phyloP scores from a whole-genome alignment of 1,140 invertebrate species.

The Euschistus heros region DNA sequence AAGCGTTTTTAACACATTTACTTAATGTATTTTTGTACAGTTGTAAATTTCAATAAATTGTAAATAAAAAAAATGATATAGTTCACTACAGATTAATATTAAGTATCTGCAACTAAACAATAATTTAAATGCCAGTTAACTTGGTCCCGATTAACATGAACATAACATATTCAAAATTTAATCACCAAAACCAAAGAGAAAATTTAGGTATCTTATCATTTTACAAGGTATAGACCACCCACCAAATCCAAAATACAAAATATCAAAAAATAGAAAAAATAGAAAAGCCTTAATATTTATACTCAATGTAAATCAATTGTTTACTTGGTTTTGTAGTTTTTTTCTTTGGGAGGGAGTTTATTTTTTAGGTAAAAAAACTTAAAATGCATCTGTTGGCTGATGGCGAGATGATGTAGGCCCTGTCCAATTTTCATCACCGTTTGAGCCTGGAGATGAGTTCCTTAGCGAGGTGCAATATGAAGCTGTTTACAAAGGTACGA shows the following conservation, averaged over 20 bases:
- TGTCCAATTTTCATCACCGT: constrained; percentile 5
- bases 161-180: background rate
- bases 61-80: no score
- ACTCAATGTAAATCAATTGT: background rate
- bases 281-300: background rate
- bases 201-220: background rate
- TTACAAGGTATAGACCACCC: background rate
- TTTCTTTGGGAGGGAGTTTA: no score
- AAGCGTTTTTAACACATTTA: no score
- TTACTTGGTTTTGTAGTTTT: background rate
- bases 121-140: background rate
- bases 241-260: background rate
- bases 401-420: background rate
- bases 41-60: no score
- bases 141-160: background rate
- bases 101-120: background rate
- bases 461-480: no score
- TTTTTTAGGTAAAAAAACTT: background rate
- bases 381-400: background rate
- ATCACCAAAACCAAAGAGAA: background rate
- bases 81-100: background rate
- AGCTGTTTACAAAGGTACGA: no score
- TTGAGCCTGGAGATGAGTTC: background rate
- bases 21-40: no score
- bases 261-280: background rate